phyloP scores from a whole-genome alignment of 2,113 vertebrate genomes.

The Misgurnus mizolepis region DNA sequence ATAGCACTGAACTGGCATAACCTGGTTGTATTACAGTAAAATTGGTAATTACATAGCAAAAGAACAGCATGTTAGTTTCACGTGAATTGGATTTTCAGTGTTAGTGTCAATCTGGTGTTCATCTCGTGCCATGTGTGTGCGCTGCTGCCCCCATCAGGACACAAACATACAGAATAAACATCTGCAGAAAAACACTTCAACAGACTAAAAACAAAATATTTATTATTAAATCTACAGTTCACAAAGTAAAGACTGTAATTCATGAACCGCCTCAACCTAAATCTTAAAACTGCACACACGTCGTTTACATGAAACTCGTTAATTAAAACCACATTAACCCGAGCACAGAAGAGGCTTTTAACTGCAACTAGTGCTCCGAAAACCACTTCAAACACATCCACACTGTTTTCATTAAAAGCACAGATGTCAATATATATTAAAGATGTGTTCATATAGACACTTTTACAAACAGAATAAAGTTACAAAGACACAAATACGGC shows the following conservation, averaged over 20 bases:
- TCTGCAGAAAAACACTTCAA: neutral
- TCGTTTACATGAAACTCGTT: constrained; percentile 36
- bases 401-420: neutral
- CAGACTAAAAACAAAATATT: neutral
- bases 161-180: neutral
- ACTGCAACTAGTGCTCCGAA: neutral
- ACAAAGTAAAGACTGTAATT: neutral
- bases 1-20: too few species aligned
- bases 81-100: neutral
- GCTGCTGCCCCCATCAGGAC: constrained; percentile 62
- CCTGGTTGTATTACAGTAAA: neutral
- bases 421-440: neutral
- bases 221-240: too few species aligned
- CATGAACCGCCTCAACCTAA: neutral
- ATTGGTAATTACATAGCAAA: neutral
- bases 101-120: constrained; percentile 8
- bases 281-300: neutral
- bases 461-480: neutral
- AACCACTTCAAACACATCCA: neutral
- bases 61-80: neutral
- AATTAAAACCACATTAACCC: constrained; percentile 26
- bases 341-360: neutral
- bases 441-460: neutral
- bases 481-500: too few species aligned
- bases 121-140: constrained; percentile 27